Evolutionary conservation across 2,888 invertebrate species (phyloP), one percentile per base, ranked within the genome.

Genomic region (Orthosia gothica): DNA sequence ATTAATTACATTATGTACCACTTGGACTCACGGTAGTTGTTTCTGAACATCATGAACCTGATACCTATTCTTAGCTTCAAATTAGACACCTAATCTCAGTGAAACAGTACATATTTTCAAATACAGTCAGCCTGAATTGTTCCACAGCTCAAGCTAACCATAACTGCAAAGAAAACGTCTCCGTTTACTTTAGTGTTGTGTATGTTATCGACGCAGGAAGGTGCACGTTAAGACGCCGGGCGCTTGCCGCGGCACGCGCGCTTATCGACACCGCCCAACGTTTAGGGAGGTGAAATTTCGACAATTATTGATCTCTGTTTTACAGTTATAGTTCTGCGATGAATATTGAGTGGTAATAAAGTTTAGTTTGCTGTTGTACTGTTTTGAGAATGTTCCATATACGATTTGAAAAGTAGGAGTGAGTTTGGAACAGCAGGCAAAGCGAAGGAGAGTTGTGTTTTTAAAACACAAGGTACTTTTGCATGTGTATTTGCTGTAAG

Each of bases 161-260:
- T 75, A 82, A 82, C 72, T 77, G 73, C 62, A 65, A 84, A 86
- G 83, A 86, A 86, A 84, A 71, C 40, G 70, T 72, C 73, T 49
- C 74, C 78, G 85, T 88, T 83, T 84, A 74, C 84, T 72, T 47
- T 80, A 83, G 83, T 74, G 79, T 83, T 87, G 86, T 90, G 87
- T 89, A 91, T 92, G 91, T 92, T 93, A 92, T 92, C 93, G 92
- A 92, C 86, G 70, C 58, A 58, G 62, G 78, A 92, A 94, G 94
- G 94, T 93, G 90, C 88, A 79, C 82, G 92, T 84, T 95, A 95
- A 95, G 95, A 93, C 95, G 93, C 74, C 68, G 84, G 86, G 65
- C 92, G 91, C 91, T 94, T 95, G 96, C 95, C 89, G 88, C 86
- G 93, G 94, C 96, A 96, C 95, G 95, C 90, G 89, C 94, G 76